Base-by-base conservation (phyloP, 2,113 vertebrate genomes). In the Oncorhynchus mykiss region DNA sequence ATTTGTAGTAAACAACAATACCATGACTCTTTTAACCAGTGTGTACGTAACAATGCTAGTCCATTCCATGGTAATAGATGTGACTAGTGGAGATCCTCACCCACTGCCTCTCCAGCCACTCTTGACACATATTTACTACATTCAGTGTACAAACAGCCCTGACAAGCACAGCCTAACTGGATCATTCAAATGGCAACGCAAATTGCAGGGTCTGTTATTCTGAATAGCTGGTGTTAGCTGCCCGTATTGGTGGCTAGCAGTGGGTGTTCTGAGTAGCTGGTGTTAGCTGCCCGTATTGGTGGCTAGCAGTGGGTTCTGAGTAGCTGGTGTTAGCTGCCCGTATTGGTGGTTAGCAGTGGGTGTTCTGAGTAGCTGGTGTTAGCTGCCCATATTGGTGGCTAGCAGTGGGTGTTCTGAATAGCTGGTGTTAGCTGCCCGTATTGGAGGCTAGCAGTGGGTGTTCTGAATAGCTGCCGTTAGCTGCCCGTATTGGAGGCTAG, bases 21-120 rank as follows among this genome's bases (percentile, higher is more conserved):
- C 89, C 90, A 91, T 92, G 90, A 92, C 90, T 92, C 90, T 90
- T 92, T 90, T 90, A 91, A 92, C 91, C 90, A 90, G 87, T 86
- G 34, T 39, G 34, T 39, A 3, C 8, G 9, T 45, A 45, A 11
- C 8, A 11, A 45, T 45, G 39, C 39, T 8, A 39, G 39, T 39
- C 39, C 39, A 57, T 57, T 57, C 54, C 54, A 5, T 45, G 39
- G 39, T 20, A 57, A 18, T 14, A 57, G 54, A 4, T 29, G 6
- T 13, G 27, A 67, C 29, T n/a, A 24, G 64, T 25, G 8, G 22
- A 8, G 24, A 24, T 66, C 64, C 24, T 29, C 64, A 12, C 25
- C 39, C 39, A 54, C 16, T 13, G 51, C 16, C 51, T 54, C 22
- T 16, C 65, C 27, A 29, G 27, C 29, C 29, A 67, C 66, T 18